These are phyloP conservation scores for Limosa lapponica DNA, from an alignment of 2,797 vertebrate species.

Conservation along the genomic window DNA sequence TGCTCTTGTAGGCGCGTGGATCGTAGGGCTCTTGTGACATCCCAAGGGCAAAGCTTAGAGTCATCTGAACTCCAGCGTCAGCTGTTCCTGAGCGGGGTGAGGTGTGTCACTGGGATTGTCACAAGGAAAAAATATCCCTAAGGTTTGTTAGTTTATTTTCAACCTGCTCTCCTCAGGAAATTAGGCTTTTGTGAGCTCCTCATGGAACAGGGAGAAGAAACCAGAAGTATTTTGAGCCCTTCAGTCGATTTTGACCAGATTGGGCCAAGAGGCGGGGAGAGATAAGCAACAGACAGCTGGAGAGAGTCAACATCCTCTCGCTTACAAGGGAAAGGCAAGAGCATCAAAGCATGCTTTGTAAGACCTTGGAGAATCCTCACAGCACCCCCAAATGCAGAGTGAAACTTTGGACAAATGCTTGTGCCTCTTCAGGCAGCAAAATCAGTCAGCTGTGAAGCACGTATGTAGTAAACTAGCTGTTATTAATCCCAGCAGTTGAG, in stretches of 20 bases:
- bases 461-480: not conserved
- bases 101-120: slow-evolving; percentile 21
- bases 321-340: not conserved
- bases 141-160: slow-evolving; percentile 14
- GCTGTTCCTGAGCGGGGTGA: slow-evolving; percentile 16
- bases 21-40: slow-evolving; percentile 4
- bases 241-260: not conserved
- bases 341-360: not conserved
- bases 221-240: not conserved
- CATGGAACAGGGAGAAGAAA: not conserved
- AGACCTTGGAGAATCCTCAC: not conserved
- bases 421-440: not conserved
- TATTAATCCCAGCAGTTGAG: not conserved
- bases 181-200: not conserved
- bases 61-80: not conserved
- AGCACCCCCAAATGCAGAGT: not conserved
- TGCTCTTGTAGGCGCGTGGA: accelerated
- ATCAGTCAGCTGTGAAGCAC: not conserved
- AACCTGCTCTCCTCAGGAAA: slow-evolving; percentile 4
- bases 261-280: not conserved
- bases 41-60: slow-evolving; percentile 41
- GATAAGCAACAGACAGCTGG: not conserved
- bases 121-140: not conserved
- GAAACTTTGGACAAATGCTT: not conserved
- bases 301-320: not conserved